Percentiles rank a stretch among this genome's conserved stretches.
These are phyloP conservation scores for Brachypteracias leptosomus DNA, from an alignment of 2,113 vertebrate species.

Conservation along the genomic window DNA sequence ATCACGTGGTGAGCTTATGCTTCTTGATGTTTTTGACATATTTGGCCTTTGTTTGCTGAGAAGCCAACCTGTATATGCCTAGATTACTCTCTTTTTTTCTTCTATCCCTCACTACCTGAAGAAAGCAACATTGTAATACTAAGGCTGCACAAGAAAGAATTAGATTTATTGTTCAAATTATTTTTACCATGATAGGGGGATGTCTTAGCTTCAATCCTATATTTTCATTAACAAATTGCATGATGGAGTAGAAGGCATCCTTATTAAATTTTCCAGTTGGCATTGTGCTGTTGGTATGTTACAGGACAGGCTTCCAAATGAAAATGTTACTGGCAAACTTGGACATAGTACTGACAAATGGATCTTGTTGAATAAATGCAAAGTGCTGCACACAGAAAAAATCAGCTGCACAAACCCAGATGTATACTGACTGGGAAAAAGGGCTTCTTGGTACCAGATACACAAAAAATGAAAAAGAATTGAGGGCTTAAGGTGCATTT, in stretches of 20 bases:
- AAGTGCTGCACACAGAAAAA: neutral
- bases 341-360: neutral
- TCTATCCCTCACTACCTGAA: neutral
- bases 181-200: neutral
- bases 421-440: neutral
- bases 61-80: neutral
- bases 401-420: neutral
- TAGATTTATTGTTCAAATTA: neutral
- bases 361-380: neutral
- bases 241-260: neutral
- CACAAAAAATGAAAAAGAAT: neutral
- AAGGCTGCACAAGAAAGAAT: neutral
- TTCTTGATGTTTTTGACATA: conserved; percentile 5
- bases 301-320: neutral
- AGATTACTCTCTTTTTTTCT: neutral
- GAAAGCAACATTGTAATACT: neutral
- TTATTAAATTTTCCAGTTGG: neutral
- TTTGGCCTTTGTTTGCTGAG: neutral
- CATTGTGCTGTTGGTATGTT: neutral
- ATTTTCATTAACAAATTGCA: neutral
- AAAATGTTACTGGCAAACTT: neutral
- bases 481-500: neutral
- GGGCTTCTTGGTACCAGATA: neutral
- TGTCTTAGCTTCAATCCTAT: neutral
- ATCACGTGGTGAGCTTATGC: neutral